Percentiles rank a stretch among this genome's conserved stretches.
phyloP scores from a whole-genome alignment of 2,797 vertebrate species.

The Argyrosomus regius region DNA sequence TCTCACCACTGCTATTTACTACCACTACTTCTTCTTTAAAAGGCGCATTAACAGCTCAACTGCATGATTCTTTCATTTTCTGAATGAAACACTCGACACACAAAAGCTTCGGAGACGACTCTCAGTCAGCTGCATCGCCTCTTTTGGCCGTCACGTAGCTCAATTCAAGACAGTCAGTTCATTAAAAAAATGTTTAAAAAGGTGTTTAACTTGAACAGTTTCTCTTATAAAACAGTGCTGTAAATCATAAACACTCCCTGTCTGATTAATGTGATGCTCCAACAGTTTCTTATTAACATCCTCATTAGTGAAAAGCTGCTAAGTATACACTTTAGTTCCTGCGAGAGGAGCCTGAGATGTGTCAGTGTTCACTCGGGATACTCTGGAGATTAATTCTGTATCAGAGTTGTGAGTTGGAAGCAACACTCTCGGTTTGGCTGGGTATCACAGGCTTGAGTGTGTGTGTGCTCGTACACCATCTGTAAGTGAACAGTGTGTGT shows the following conservation, averaged over 20 bases:
- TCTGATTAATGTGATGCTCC: conserved; percentile 4
- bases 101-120: conserved; percentile 3
- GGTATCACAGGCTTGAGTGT: conserved; percentile 13
- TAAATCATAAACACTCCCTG: conserved; percentile 21
- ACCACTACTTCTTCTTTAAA: neutral
- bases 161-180: neutral
- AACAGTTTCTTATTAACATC: conserved; percentile 33
- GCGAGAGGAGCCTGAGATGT: conserved; percentile 47
- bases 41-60: conserved; percentile 2
- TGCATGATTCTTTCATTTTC: neutral
- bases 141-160: neutral
- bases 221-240: conserved; percentile 7
- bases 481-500: conserved; percentile 49
- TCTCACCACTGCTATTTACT: conserved; percentile 7
- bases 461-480: conserved; percentile 47
- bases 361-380: conserved; percentile 54
- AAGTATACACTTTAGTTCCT: conserved; percentile 59
- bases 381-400: conserved; percentile 53
- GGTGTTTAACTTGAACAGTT: neutral
- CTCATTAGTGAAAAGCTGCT: conserved; percentile 62
- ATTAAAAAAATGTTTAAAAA: conserved; percentile 15
- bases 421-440: conserved; percentile 51
- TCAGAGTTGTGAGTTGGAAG: conserved; percentile 47
- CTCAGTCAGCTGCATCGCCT: neutral
- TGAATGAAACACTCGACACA: conserved; percentile 19